Percentiles rank a stretch among this genome's conserved stretches.
phyloP scores from a whole-genome alignment of 2,888 invertebrate species.

The Heliconius ismenius region DNA sequence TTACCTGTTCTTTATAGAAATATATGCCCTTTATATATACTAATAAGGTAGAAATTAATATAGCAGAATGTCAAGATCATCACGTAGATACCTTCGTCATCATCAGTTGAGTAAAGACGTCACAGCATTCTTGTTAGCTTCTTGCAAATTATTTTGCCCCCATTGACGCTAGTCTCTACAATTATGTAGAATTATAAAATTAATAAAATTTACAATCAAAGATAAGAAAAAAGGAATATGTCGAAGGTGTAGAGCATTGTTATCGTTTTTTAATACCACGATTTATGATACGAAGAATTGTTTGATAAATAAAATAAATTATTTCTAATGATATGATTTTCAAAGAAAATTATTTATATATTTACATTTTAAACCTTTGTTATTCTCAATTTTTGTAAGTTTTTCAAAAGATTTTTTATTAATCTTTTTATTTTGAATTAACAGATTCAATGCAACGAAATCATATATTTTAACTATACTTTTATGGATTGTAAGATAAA shows the following conservation, averaged over 20 bases:
- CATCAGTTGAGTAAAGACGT: constrained; percentile 1
- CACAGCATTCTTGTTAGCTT: constrained; percentile 7
- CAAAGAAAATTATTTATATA: too few relatives aligned
- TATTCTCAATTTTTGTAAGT: too few relatives aligned
- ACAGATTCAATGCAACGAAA: too few relatives aligned
- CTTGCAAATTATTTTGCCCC: not conserved
- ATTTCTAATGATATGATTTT: not conserved
- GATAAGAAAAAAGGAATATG: not conserved
- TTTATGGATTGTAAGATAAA: too few relatives aligned
- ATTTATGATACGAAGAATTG: not conserved
- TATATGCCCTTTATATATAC: not conserved
- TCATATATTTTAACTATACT: too few relatives aligned
- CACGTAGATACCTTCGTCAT: constrained; percentile 16
- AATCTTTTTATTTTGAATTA: too few relatives aligned
- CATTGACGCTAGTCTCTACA: constrained; percentile 8
- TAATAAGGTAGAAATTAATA: not conserved
- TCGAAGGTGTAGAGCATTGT: not conserved
- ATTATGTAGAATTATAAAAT: constrained; percentile 18
- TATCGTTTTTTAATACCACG: not conserved
- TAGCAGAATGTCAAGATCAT: not conserved
- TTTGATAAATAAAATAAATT: not conserved
- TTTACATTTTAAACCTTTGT: too few relatives aligned
- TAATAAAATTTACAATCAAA: not conserved
- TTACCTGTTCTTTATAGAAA: not conserved
- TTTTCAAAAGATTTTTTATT: too few relatives aligned